Percentiles rank a stretch among this genome's conserved stretches.
Evolutionary conservation across 2,113 vertebrate genomes (phyloP).

Genomic region (Takifugu flavidus): DNA sequence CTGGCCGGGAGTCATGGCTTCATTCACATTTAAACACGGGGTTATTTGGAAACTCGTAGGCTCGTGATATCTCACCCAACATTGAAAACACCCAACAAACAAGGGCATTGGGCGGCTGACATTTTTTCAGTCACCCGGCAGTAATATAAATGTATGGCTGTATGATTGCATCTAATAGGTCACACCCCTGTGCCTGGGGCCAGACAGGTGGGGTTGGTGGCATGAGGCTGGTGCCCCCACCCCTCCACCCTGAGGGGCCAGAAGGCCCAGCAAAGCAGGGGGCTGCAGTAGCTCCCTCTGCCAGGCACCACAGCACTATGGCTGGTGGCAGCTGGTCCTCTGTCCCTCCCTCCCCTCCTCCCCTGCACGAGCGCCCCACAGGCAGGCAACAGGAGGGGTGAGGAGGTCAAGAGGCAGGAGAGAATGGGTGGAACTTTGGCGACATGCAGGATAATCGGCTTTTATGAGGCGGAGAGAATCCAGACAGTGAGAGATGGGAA

Average conservation of each 20-base stretch:
- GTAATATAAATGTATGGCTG: slow-evolving; percentile 25
- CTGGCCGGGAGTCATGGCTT: too few species aligned
- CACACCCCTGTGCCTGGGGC: slow-evolving; percentile 59
- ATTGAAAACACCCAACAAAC: slow-evolving; percentile 7
- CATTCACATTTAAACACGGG: too few species aligned
- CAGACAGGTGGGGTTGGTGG: slow-evolving; percentile 79
- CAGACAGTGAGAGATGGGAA: slow-evolving; percentile 53
- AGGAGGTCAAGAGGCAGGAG: slow-evolving; percentile 82
- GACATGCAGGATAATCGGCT: slow-evolving; percentile 78
- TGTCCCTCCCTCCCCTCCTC: slow-evolving; percentile 48
- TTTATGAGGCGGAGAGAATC: slow-evolving; percentile 75
- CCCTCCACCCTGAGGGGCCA: slow-evolving; percentile 70
- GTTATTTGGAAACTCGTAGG: not conserved
- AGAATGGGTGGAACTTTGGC: slow-evolving; percentile 60
- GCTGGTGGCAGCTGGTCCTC: slow-evolving; percentile 80
- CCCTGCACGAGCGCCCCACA: slow-evolving; percentile 62
- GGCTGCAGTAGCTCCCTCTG: slow-evolving; percentile 71
- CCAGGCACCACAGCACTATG: slow-evolving; percentile 69
- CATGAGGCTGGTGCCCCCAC: slow-evolving; percentile 61
- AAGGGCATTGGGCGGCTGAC: slow-evolving; percentile 10
- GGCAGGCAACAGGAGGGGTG: slow-evolving; percentile 81
- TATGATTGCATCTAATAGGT: slow-evolving; percentile 59
- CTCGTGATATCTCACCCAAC: too few species aligned
- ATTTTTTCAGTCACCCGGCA: slow-evolving; percentile 32
- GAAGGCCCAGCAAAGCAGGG: slow-evolving; percentile 77